Evolutionary conservation across 2,113 vertebrate genomes (phyloP), one percentile per base, ranked within the genome.

Genomic region (Atlantisia rogersi): DNA sequence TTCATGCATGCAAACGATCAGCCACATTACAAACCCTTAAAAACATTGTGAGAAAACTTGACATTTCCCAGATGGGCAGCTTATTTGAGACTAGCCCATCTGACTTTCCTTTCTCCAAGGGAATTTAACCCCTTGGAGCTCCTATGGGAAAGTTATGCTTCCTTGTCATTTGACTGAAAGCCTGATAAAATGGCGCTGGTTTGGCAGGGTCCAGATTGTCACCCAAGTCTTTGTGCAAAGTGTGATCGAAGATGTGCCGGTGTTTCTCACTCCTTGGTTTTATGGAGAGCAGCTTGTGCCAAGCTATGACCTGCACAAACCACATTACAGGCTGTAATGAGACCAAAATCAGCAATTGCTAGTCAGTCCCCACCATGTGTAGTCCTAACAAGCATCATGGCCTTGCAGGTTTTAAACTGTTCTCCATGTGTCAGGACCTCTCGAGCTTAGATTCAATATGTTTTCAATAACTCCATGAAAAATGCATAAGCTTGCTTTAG

Each of bases 21-120:
- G 95, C 97, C 97, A 92, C 97, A 96, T 97, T 93, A 97, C 96
- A 97, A 96, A 97, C 92, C 97, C 95, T 48, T 82, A 74, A 95
- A 97, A 97, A 96, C 92, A 95, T 78, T 50, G 95, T 70, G 95
- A 93, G 93, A 97, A 86, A 88, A 65, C 91, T 83, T 95, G 96
- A 97, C 97, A 95, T 97, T 97, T 97, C 97, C 97, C 97, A 97
- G 96, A 97, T 94, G 96, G 96, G 95, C 67, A 7, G 95, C 94
- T 90, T n/a, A 59, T 91, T 92, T 65, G 92, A 97, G 97, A 73
- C 80, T 86, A 67, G 63, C 85, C 93, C 96, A 95, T 97, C 95
- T 95, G 95, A 96, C 88, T 96, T 71, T 12, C 71, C 95, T 86
- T 84, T 89, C 92, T 96, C 97, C 94, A 84, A 4, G 28, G 64